Conservation (phyloP, 2,888 invertebrate species). For the Bhutanitis thaidina region DNA sequence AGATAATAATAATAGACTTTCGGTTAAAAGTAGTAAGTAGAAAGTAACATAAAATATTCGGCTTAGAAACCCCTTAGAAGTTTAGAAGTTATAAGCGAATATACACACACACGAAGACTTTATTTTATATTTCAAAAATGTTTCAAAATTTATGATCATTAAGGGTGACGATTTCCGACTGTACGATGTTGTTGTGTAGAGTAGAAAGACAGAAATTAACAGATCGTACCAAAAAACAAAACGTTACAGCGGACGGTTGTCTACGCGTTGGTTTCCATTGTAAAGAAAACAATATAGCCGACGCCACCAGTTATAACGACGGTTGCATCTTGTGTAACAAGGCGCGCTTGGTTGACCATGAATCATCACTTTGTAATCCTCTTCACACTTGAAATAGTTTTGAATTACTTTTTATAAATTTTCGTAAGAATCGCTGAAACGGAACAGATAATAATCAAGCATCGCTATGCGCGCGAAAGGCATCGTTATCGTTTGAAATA, state of each 20-base stretch:
- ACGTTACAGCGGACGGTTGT: neutral
- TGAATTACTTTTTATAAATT: conserved; percentile 5
- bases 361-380: conserved; percentile 8
- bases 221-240: no score
- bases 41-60: no score
- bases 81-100: no score
- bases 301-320: neutral
- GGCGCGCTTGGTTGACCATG: neutral
- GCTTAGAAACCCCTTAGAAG: no score
- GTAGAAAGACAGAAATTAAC: no score
- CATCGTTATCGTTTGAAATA: conserved; percentile 23
- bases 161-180: no score
- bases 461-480: conserved; percentile 17
- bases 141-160: no score
- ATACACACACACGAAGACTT: no score
- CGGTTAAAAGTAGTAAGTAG: no score
- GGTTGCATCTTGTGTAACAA: conserved; percentile 6
- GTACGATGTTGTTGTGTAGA: no score
- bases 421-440: conserved; percentile 24
- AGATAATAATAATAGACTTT: no score
- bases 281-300: conserved; percentile 7
- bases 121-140: no score
- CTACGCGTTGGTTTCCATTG: conserved; percentile 1
- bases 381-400: conserved; percentile 2
- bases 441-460: conserved; percentile 26